phyloP scores from a whole-genome alignment of 2,888 invertebrate genomes.

The Phyto melanocephala region DNA sequence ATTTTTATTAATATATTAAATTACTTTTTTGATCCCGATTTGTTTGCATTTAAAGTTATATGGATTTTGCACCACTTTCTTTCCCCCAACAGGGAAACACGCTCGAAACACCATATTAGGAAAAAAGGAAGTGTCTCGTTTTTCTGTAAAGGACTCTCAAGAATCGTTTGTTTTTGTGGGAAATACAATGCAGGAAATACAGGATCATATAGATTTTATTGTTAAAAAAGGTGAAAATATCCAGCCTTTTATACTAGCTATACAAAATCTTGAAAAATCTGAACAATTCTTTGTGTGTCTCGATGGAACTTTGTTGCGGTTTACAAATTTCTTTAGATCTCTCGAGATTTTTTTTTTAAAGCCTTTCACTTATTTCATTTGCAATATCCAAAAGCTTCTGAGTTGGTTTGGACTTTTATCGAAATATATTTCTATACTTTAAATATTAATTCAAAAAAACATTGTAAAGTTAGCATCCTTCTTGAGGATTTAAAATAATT shows the following conservation, averaged over 20 bases:
- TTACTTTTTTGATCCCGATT: background rate
- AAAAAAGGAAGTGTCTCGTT: background rate
- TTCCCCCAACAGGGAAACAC: background rate
- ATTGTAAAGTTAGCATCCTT: slow-evolving; percentile 22
- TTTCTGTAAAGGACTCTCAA: background rate
- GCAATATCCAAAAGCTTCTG: background rate
- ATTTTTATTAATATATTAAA: background rate
- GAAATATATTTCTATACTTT: slow-evolving; percentile 12
- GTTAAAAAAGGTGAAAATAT: background rate
- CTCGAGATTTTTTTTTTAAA: slow-evolving; percentile 27
- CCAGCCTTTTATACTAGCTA: too few species aligned
- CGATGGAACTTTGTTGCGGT: too few species aligned
- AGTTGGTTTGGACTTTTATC: slow-evolving; percentile 14
- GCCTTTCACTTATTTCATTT: slow-evolving; percentile 6
- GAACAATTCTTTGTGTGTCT: too few species aligned
- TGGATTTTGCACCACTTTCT: background rate
- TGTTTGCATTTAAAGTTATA: background rate
- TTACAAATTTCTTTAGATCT: background rate
- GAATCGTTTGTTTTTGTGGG: background rate
- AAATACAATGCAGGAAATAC: background rate
- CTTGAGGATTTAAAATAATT: too few species aligned
- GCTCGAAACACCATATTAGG: background rate
- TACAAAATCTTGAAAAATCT: too few species aligned
- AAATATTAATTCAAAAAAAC: background rate
- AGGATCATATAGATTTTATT: background rate